phyloP scores from a whole-genome alignment of 2,113 vertebrate species.

The Dolichotis patagonum region DNA sequence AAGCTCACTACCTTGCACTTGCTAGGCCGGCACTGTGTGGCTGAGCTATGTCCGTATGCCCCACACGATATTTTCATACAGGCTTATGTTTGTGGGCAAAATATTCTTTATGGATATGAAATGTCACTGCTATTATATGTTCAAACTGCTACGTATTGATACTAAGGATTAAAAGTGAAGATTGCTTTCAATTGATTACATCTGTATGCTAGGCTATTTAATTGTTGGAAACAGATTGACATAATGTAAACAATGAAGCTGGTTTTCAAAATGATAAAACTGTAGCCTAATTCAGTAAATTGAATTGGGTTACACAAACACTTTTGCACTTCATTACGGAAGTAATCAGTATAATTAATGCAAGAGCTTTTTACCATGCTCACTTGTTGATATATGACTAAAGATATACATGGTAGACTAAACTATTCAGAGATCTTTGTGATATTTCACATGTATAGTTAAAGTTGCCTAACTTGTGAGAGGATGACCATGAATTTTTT shows the following conservation, averaged over 20 bases:
- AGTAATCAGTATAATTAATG: constrained; percentile 79
- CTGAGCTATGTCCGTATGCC: too few relatives aligned
- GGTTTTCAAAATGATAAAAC: constrained; percentile 80
- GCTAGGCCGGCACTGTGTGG: too few relatives aligned
- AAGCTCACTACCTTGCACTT: too few relatives aligned
- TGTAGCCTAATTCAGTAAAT: constrained; percentile 77
- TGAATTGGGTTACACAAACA: constrained; percentile 76
- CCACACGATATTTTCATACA: not conserved
- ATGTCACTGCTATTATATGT: not conserved
- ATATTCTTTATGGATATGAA: constrained; percentile 10
- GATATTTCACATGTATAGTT: constrained; percentile 72
- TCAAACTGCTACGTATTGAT: constrained; percentile 18
- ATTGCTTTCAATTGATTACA: constrained; percentile 71
- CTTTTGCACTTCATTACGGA: constrained; percentile 82
- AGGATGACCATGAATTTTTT: constrained; percentile 25
- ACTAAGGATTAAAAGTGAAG: not conserved
- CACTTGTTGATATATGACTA: constrained; percentile 74
- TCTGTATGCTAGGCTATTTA: constrained; percentile 57
- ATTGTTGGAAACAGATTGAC: constrained; percentile 67
- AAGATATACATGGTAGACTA: constrained; percentile 61
- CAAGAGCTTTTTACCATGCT: constrained; percentile 74
- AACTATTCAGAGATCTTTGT: constrained; percentile 69
- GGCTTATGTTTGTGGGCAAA: not conserved
- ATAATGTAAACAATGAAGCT: constrained; percentile 69
- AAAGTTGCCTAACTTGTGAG: constrained; percentile 38